These are phyloP conservation scores for Mycalesis mineus DNA, from an alignment of 2,888 invertebrate species.

Conservation along the genomic window DNA sequence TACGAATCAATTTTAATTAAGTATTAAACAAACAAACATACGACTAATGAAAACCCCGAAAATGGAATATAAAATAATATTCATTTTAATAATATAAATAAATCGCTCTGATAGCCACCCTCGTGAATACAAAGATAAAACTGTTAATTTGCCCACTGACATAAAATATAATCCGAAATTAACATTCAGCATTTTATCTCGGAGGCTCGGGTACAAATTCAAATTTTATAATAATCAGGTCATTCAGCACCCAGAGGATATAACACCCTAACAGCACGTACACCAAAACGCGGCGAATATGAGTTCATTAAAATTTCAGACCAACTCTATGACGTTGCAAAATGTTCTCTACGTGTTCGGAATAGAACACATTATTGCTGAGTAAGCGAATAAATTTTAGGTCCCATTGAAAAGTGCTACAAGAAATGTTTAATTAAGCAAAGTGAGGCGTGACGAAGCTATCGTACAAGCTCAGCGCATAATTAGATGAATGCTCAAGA, in stretches of 20 bases:
- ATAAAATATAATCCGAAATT: background rate
- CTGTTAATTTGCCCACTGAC: background rate
- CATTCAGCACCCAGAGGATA: constrained; percentile 15
- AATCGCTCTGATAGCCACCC: background rate
- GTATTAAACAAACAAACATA: too few species aligned
- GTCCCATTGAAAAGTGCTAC: constrained; percentile 36
- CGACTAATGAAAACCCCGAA: too few species aligned
- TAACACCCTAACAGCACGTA: constrained; percentile 26
- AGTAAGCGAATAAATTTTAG: constrained; percentile 18
- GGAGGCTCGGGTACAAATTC: constrained; percentile 8
- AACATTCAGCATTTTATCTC: constrained; percentile 12
- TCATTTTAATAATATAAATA: too few species aligned
- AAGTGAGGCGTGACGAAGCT: constrained; percentile 57
- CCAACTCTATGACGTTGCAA: constrained; percentile 8
- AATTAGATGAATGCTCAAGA: constrained; percentile 49
- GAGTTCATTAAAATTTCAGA: constrained; percentile 32
- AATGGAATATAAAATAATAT: too few species aligned
- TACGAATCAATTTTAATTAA: too few species aligned
- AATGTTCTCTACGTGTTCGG: constrained; percentile 16
- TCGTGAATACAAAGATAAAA: background rate
- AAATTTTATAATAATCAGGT: constrained; percentile 21
- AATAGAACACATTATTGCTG: constrained; percentile 17
- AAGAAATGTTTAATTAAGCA: constrained; percentile 60
- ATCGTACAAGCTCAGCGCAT: constrained; percentile 40
- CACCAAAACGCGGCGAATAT: constrained; percentile 28